Base-by-base conservation (phyloP, 1,140 invertebrate genomes). In the Heliothis subflexa region DNA sequence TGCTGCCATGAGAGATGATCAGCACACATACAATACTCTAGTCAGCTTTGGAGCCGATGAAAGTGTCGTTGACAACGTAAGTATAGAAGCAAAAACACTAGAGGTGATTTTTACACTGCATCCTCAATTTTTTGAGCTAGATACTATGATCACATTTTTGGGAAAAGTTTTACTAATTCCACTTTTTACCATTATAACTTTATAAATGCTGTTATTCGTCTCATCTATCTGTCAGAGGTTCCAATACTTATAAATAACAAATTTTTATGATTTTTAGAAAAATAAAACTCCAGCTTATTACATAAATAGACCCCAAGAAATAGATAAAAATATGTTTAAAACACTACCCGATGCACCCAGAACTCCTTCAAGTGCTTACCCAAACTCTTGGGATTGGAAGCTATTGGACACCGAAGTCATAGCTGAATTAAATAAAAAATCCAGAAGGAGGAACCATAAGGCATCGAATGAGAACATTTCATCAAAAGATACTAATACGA, bases 251-350 rank as follows among this genome's bases (percentile, higher is more conserved):
- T n/a, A 45, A 45, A 45, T 45, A 10, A 14, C 28, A 33, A 13
- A 75, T 64, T 33, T 33, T n/a, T 57, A 47, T 71, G 54, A 52
- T 88, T 95, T 95, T 66, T 92, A 98, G 98, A 97, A 96, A 96
- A 97, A 97, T 89, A 97, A 97, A 95, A 96, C 97, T 7, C 95
- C 98, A 1, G 96, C 95, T 3, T 98, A 97, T 89, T 98, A 98
- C 85, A 95, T 96, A 84, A 97, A 96, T 78, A 97, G 97, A 84
- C 95, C 96, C 1, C 95, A 96, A 62, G 97, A 98, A 89, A 95
- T 98, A 16, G 97, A 98, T 80, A 94, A 96, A 68, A 95, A 95
- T 72, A 90, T 95, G 49, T 92, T 98, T n/a, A 95, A 95, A 64
- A 95, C 96, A 50, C 91, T 98, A 80, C 98, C 98, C 7, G 97